Conservation (phyloP, 2,888 invertebrate species). For the Rutpela maculata region DNA sequence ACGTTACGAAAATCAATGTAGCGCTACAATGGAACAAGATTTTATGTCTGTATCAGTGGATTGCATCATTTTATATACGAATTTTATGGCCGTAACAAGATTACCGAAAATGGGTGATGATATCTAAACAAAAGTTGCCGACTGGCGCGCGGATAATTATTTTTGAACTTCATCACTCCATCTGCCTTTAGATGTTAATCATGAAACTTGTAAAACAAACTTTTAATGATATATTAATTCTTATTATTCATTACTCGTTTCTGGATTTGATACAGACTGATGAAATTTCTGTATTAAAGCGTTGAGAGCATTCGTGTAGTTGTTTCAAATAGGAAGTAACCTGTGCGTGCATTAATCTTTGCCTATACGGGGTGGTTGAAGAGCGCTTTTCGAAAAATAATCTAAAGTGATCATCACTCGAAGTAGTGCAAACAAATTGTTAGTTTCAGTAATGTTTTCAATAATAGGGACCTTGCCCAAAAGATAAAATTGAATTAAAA, state of each 20-base stretch:
- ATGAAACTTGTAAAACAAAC: background rate
- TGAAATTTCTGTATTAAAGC: background rate
- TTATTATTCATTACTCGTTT: conserved; percentile 1
- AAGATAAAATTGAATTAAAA: too few relatives aligned
- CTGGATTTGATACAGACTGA: background rate
- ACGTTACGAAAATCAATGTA: conserved; percentile 50
- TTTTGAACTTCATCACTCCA: background rate
- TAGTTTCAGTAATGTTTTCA: too few relatives aligned
- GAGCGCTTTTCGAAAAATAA: too few relatives aligned
- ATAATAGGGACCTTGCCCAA: too few relatives aligned
- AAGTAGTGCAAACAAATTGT: too few relatives aligned
- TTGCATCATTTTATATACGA: conserved; percentile 25
- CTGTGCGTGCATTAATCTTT: too few relatives aligned
- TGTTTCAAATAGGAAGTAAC: too few relatives aligned
- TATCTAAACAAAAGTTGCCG: conserved; percentile 14
- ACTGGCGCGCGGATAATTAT: conserved; percentile 14
- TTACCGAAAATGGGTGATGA: conserved; percentile 34
- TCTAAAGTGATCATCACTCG: too few relatives aligned
- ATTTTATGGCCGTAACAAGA: conserved; percentile 33
- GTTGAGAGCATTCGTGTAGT: background rate
- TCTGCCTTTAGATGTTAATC: background rate
- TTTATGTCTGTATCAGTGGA: conserved; percentile 32
- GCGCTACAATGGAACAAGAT: conserved; percentile 38
- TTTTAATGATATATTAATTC: conserved; percentile 3
- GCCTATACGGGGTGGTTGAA: too few relatives aligned